Evolutionary conservation across 1,140 invertebrate genomes (phyloP), one percentile per base, ranked within the genome.

Genomic region (Pogonomyrmex californicus): DNA sequence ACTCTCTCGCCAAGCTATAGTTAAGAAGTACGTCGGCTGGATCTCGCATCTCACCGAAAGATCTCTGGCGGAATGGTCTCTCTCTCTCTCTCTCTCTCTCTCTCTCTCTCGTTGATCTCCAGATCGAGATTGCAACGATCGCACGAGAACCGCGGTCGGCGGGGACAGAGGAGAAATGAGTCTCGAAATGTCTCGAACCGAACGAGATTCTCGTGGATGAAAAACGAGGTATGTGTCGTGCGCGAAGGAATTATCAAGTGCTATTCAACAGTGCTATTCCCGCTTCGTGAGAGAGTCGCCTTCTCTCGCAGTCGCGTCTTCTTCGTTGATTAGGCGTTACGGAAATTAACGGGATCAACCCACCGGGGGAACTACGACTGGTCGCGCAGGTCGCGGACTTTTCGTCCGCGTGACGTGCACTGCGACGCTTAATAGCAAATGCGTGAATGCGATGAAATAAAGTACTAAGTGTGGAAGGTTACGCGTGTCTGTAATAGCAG

Each of bases 21-120:
- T 83, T 83, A 83, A 83, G 33, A 73, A 83, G 17, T 82, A 60
- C 6, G 33, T 75, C 41, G 79, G 68, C 33, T 49, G 23, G 12
- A 70, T 66, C 14, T 81, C 47, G 23, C 36, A 1, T 75, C 68
- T 73, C 41, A 33, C 9, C 65, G 5, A 81, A 70, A 44, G 38
- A 58, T 83, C 30, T 83, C 68, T 75, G 54, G 54, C 17, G 54
- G 30, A 82, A 82, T 73, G 38, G 4, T 82, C 65, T 81, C 38
- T 23, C 23, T 23, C 23, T 23, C 23, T 23, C 23, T 23, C 23
- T 23, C 23, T 23, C 23, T 23, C 23, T 58, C 30, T 23, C 23
- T 23, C 23, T 23, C 23, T 23, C 23, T 58, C 30, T 71, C 51
- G 41, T 30, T 83, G 49, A 60, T 60, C 4, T 75, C 41, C 49